Percentiles rank a stretch among this genome's conserved stretches.
phyloP scores from a whole-genome alignment of 2,888 invertebrate species.

The Lydus trimaculatus region DNA sequence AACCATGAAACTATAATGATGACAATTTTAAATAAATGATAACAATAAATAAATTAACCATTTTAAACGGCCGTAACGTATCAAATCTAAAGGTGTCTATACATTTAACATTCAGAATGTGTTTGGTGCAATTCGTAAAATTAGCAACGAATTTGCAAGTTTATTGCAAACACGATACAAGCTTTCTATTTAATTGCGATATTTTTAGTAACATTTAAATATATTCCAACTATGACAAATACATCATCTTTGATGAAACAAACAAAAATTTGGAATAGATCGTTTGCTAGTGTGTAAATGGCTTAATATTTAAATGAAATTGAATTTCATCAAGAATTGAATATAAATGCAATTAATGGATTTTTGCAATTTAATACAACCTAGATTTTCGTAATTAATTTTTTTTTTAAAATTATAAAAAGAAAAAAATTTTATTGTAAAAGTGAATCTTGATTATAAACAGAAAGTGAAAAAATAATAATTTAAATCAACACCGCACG shows the following conservation, averaged over 20 bases:
- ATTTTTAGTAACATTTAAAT: slow-evolving; percentile 3
- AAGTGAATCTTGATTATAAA: slow-evolving; percentile 19
- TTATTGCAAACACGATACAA: neutral
- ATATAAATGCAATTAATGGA: too few species aligned
- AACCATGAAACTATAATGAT: slow-evolving; percentile 21
- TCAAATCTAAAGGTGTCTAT: neutral
- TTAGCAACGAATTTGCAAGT: neutral
- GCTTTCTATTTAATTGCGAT: neutral
- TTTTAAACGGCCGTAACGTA: neutral
- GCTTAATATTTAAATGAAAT: too few species aligned
- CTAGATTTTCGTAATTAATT: too few species aligned
- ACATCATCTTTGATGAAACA: neutral
- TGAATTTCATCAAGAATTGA: neutral
- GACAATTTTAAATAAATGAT: neutral
- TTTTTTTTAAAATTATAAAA: neutral
- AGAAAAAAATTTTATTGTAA: slow-evolving; percentile 13
- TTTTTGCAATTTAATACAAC: neutral
- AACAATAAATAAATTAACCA: neutral
- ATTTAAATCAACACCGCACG: neutral
- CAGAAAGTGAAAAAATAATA: slow-evolving; percentile 22
- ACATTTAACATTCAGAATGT: neutral
- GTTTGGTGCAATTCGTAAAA: neutral
- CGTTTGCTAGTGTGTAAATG: too few species aligned
- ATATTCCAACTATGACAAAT: neutral
- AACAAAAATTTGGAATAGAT: neutral